A percentile compares a stretch with the other conserved stretches of the same genome.
Conservation (phyloP, 2,888 invertebrate genomes). For the Autographa pulchrina region DNA sequence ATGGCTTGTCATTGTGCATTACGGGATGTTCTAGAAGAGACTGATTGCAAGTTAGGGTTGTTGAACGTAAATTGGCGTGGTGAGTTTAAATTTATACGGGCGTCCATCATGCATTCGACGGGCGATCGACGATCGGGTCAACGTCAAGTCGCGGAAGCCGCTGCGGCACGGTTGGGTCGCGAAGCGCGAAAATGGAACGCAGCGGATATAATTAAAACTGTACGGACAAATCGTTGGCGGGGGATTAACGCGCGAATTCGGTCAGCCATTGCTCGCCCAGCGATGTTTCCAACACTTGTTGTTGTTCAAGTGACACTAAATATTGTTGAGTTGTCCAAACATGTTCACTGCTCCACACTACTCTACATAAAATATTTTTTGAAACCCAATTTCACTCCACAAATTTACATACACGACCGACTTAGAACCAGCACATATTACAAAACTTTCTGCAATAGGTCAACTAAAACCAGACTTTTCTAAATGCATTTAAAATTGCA, state of each 20-base stretch:
- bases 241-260: conserved; percentile 81
- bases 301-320: conserved; percentile 49
- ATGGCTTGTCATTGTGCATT: conserved; percentile 55
- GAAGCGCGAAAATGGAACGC: conserved; percentile 85
- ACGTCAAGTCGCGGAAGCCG: conserved; percentile 80
- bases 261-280: conserved; percentile 69
- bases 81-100: conserved; percentile 63
- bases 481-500: conserved; percentile 11
- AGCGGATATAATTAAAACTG: conserved; percentile 88
- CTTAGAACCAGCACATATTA: conserved; percentile 23
- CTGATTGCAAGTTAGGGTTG: conserved; percentile 63
- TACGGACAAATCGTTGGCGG: conserved; percentile 81
- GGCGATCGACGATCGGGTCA: conserved; percentile 73
- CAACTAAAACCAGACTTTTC: conserved; percentile 16
- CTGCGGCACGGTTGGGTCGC: conserved; percentile 74
- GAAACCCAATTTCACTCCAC: conserved; percentile 6
- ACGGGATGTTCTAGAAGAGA: conserved; percentile 40
- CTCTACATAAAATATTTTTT: conserved; percentile 13
- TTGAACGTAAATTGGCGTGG: conserved; percentile 74
- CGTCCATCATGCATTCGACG: conserved; percentile 73
- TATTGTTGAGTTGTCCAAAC: conserved; percentile 28
- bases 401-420: conserved; percentile 13
- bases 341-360: neutral
- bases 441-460: conserved; percentile 10
- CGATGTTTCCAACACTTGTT: conserved; percentile 51